Evolutionary conservation across 2,888 invertebrate genomes (phyloP).

Genomic region (Clostera curtula): DNA sequence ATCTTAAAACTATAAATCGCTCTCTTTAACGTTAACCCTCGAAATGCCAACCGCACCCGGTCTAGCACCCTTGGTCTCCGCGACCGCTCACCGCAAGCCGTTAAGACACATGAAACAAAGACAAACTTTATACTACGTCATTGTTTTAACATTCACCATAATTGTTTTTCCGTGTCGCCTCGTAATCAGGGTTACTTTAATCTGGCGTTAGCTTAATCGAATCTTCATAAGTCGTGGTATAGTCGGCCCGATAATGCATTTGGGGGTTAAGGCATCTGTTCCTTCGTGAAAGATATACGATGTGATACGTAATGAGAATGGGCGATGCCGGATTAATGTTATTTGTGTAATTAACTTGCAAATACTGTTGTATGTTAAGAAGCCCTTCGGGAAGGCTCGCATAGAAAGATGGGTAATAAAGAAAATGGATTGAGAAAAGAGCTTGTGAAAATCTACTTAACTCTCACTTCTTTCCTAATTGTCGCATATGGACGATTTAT

Average conservation of each 20-base stretch:
- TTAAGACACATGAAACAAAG: constrained; percentile 63
- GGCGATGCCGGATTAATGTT: too few relatives aligned
- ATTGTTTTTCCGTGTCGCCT: constrained; percentile 69
- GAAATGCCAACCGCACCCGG: constrained; percentile 41
- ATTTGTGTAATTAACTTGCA: too few relatives aligned
- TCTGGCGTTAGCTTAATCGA: constrained; percentile 58
- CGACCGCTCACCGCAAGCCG: constrained; percentile 53
- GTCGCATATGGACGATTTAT: too few relatives aligned
- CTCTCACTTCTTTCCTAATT: too few relatives aligned
- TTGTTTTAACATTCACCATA: constrained; percentile 64
- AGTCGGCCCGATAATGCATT: constrained; percentile 24
- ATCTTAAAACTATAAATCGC: constrained; percentile 67
- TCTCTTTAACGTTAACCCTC: constrained; percentile 51
- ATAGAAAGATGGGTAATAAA: too few relatives aligned
- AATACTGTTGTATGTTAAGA: too few relatives aligned
- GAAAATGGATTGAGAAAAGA: too few relatives aligned
- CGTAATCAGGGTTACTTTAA: constrained; percentile 54
- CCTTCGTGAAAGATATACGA: constrained; percentile 52
- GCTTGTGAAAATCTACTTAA: too few relatives aligned
- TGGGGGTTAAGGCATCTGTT: constrained; percentile 40
- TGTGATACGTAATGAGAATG: too few relatives aligned
- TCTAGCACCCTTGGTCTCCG: constrained; percentile 33
- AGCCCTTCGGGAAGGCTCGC: too few relatives aligned
- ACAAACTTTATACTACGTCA: constrained; percentile 61
- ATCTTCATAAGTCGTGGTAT: constrained; percentile 51